Evolutionary conservation across 53 echinoderm and acorn worm genomes (phyloP).

Genomic region (Apostichopus leukothele): DNA sequence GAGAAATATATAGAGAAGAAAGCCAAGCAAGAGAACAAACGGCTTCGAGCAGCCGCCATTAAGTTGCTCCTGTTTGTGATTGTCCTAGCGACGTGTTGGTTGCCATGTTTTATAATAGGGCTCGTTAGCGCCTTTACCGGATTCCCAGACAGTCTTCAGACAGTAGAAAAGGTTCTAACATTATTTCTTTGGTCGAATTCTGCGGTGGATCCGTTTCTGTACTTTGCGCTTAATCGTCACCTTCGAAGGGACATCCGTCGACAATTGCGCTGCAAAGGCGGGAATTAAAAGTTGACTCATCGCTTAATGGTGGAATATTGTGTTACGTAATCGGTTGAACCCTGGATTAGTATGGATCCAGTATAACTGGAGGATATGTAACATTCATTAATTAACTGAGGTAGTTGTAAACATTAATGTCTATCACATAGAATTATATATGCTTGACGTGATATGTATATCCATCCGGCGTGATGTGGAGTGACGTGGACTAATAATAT

Average conservation of each 20-base stretch:
- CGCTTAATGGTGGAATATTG: too few species aligned
- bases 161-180: not conserved
- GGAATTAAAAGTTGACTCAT: too few species aligned
- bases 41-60: slow-evolving; percentile 1
- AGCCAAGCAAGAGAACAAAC: slow-evolving; percentile 1
- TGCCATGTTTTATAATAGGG: slow-evolving; percentile 13
- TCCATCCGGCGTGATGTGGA: too few species aligned
- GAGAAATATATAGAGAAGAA: not conserved
- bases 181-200: slow-evolving; percentile 35
- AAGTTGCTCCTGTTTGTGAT: not conserved
- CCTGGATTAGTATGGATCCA: too few species aligned
- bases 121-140: slow-evolving; percentile 17
- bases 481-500: too few species aligned
- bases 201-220: slow-evolving; percentile 36
- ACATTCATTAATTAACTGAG: too few species aligned
- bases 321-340: too few species aligned
- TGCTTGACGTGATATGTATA: too few species aligned
- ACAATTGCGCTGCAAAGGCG: not conserved
- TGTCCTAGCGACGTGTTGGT: slow-evolving; percentile 13
- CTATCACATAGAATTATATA: too few species aligned
- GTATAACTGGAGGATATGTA: too few species aligned
- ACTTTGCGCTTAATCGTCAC: slow-evolving; percentile 37
- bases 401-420: too few species aligned
- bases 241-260: slow-evolving; percentile 15
- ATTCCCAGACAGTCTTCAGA: slow-evolving; percentile 20